These are phyloP conservation scores for Neogale vison DNA, from an alignment of 2,113 vertebrate genomes.

Conservation along the genomic window DNA sequence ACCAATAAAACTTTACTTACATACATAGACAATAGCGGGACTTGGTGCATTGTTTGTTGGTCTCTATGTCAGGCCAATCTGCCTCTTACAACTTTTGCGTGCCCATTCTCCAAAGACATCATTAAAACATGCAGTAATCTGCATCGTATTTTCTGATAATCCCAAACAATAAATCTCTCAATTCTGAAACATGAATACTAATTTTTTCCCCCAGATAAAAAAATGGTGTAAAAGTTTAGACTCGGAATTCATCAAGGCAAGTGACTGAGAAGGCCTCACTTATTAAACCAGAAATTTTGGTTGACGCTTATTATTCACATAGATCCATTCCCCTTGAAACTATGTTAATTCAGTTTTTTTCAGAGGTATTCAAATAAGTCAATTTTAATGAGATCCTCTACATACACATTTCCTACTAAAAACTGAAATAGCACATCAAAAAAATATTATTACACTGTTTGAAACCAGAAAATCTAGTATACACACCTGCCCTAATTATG, in stretches of 20 bases:
- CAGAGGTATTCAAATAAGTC: not conserved
- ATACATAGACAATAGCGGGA: not conserved
- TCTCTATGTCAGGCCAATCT: not conserved
- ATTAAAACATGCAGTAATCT: not conserved
- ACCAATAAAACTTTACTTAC: constrained; percentile 57
- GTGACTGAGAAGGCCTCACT: not conserved
- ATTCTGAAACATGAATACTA: not conserved
- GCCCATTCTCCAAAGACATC: not conserved
- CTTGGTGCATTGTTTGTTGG: not conserved
- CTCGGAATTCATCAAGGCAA: not conserved
- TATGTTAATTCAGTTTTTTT: not conserved
- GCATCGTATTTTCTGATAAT: not conserved
- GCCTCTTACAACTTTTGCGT: not conserved
- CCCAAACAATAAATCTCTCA: not conserved
- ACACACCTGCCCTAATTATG: not conserved
- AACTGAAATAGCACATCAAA: not conserved
- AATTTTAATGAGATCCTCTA: not conserved
- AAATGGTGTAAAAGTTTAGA: not conserved
- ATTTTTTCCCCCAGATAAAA: not conserved
- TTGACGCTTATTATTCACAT: constrained; percentile 20
- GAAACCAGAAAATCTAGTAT: not conserved
- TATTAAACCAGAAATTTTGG: not conserved
- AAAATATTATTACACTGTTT: not conserved
- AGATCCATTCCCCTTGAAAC: not conserved
- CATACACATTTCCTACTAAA: not conserved